A percentile compares a stretch with the other conserved stretches of the same genome.
Evolutionary conservation across 2,888 invertebrate species (phyloP).

Genomic region (Drosophila kambysellisi): DNA sequence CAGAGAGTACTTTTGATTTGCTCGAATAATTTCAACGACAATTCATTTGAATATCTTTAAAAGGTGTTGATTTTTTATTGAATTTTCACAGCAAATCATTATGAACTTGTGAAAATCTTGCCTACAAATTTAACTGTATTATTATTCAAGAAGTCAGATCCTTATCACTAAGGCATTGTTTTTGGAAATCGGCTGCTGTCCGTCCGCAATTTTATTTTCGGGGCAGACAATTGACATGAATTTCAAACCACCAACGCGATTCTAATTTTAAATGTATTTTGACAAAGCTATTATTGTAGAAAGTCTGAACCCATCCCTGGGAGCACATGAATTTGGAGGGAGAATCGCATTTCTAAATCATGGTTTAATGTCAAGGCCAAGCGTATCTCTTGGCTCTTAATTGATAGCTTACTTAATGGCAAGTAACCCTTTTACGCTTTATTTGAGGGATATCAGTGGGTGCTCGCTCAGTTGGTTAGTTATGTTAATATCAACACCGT

Average conservation of each 20-base stretch:
- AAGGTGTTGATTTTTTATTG: neutral
- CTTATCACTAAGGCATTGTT: neutral
- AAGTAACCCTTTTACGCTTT: constrained; percentile 7
- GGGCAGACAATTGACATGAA: neutral
- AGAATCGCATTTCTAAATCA: neutral
- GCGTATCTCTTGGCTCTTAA: constrained; percentile 1
- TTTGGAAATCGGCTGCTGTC: neutral
- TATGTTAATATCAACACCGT: constrained; percentile 36
- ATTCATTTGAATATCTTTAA: neutral
- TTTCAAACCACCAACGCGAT: neutral
- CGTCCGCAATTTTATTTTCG: neutral
- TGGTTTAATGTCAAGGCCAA: neutral
- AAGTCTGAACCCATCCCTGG: neutral
- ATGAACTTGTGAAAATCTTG: neutral
- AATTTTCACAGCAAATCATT: neutral
- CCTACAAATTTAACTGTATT: neutral
- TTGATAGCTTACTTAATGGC: neutral
- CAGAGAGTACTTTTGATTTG: neutral
- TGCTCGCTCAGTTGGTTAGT: constrained; percentile 3
- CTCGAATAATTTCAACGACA: neutral
- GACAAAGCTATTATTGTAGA: neutral
- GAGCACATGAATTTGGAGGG: neutral
- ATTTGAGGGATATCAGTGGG: constrained; percentile 1
- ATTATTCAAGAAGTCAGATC: neutral
- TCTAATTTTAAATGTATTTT: neutral